Percentiles rank a stretch among this genome's conserved stretches.
These are phyloP conservation scores for Patella pellucida DNA, from an alignment of 2,888 invertebrate species.

Conservation along the genomic window DNA sequence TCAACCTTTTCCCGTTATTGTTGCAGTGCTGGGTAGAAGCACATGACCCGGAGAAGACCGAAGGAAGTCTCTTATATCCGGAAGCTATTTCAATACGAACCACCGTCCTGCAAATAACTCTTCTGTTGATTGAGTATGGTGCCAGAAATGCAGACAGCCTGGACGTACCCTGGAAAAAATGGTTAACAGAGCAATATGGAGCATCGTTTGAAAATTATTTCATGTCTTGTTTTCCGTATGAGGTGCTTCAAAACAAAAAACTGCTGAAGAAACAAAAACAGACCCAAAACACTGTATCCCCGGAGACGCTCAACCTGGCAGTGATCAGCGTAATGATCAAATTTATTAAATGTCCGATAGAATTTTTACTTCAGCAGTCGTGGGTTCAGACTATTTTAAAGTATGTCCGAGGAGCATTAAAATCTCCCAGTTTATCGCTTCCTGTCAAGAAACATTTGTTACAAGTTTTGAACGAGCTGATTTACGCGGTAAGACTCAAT, in stretches of 20 bases:
- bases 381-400: conserved; percentile 9
- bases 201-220: conserved; percentile 11
- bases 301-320: conserved; percentile 50
- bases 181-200: background rate
- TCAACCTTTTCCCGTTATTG: conserved; percentile 82
- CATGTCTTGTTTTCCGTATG: conserved; percentile 11
- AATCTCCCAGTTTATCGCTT: background rate
- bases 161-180: background rate
- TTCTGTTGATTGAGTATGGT: background rate
- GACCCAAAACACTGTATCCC: conserved; percentile 24
- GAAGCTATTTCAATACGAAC: background rate
- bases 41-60: conserved; percentile 35
- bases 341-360: conserved; percentile 32
- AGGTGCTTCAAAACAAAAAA: background rate
- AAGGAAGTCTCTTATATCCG: conserved; percentile 12
- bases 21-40: conserved; percentile 88
- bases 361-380: background rate
- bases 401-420: conserved; percentile 1
- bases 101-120: background rate
- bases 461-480: conserved; percentile 12
- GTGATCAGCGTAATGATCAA: conserved; percentile 60
- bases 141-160: background rate
- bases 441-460: background rate
- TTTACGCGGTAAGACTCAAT: conserved; percentile 23
- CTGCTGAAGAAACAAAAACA: conserved; percentile 5